Conservation (phyloP, 2,797 vertebrate genomes). For the Cottoperca gobio region DNA sequence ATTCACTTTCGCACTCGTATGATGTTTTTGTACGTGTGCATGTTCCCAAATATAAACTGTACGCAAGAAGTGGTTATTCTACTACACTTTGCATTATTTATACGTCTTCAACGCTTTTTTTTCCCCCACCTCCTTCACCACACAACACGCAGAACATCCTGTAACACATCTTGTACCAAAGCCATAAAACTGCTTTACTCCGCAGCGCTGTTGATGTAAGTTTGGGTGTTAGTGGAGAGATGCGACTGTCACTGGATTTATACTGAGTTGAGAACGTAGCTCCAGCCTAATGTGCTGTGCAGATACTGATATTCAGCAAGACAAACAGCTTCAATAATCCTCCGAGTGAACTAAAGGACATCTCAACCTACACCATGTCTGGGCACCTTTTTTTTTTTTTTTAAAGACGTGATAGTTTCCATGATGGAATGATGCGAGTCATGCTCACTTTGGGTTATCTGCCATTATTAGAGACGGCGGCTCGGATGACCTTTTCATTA, state of each 20-base stretch:
- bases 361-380: background rate
- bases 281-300: background rate
- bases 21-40: too few relatives aligned
- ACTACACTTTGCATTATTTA: background rate
- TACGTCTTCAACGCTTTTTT: background rate
- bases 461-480: conserved; percentile 44
- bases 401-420: background rate
- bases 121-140: background rate
- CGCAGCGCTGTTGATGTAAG: background rate
- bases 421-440: conserved; percentile 42
- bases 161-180: background rate
- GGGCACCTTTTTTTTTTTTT: background rate
- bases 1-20: background rate
- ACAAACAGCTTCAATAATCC: conserved; percentile 21
- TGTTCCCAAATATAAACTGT: too few relatives aligned
- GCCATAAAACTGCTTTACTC: background rate
- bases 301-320: background rate
- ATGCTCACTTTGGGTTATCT: conserved; percentile 40
- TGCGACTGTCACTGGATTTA: background rate
- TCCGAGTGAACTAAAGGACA: conserved; percentile 1
- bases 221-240: background rate
- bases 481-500: conserved; percentile 61
- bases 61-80: too few relatives aligned
- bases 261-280: background rate
- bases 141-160: background rate